Percentiles rank a stretch among this genome's conserved stretches.
These are phyloP conservation scores for Gobio gobio DNA, from an alignment of 2,113 vertebrate species.

Conservation along the genomic window DNA sequence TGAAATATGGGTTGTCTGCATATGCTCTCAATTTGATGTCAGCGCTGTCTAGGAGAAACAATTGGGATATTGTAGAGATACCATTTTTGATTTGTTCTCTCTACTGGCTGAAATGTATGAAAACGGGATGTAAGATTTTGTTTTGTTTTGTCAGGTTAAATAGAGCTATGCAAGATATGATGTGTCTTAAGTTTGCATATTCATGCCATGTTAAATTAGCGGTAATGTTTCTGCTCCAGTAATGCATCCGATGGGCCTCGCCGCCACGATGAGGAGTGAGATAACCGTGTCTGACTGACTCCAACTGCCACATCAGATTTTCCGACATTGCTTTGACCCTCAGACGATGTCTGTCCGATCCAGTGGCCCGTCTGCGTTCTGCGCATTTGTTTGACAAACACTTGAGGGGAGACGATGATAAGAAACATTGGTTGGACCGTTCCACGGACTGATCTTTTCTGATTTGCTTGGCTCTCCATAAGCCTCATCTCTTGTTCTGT, in stretches of 20 bases:
- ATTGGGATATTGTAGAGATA: not conserved
- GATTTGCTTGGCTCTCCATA: not conserved
- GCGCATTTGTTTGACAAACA: conserved; percentile 38
- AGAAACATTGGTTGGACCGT: conserved; percentile 33
- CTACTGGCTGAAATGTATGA: too few species aligned
- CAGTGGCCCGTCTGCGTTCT: not conserved
- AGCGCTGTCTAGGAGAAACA: not conserved
- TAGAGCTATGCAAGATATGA: not conserved
- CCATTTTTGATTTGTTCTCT: not conserved
- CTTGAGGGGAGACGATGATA: conserved; percentile 27
- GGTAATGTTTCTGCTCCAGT: conserved; percentile 16
- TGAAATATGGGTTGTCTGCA: not conserved
- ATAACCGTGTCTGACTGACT: not conserved
- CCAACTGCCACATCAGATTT: conserved; percentile 43
- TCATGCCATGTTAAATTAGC: conserved; percentile 9
- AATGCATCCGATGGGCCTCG: not conserved
- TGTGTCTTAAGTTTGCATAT: conserved; percentile 11
- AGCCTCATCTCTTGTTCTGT: not conserved
- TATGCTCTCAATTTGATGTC: not conserved
- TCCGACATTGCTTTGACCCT: conserved; percentile 11
- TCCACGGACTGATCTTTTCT: conserved; percentile 30
- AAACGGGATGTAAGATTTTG: not conserved
- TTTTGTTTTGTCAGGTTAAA: conserved; percentile 3
- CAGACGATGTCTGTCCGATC: conserved; percentile 33
- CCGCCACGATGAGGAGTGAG: not conserved